Base-by-base conservation (phyloP, 2,113 vertebrate species). In the Neopipo cinnamomea region DNA sequence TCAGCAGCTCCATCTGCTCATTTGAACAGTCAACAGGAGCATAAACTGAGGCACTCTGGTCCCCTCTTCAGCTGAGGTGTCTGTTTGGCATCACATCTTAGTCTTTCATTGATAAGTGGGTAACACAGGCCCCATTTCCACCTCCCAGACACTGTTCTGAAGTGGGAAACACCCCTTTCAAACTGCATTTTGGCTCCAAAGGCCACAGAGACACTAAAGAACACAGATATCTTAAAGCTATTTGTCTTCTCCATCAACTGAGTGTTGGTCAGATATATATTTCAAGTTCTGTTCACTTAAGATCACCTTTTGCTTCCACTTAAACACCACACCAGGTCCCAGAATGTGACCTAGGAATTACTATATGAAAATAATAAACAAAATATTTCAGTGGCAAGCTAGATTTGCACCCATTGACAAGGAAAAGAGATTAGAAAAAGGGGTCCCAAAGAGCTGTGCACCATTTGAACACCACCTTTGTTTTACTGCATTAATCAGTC, bases 321-420 rank as follows among this genome's bases (percentile, higher is more conserved):
- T 5, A 2, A 46, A 20, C 6, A 72, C 52, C 63, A 53, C 53
- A 28, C 5, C 30, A 59, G 44, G 42, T 30, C 62, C 39, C 35
- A 31, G 19, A 20, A 50, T 21, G 18, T 0, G 14, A 18, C 33
- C 61, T 5, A 42, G n/a, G 33, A 68, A 85, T 25, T 12, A 7
- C 27, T 13, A 6, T 19, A n/a, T 2, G 2, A n/a, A 30, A 62
- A 18, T 5, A 52, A 3, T 6, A 2, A 22, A 50, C 16, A 17
- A 27, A 41, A 31, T 0, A 24, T 2, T 61, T 23, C 1, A 21
- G 8, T 8, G 15, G 5, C 37, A 62, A 53, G 17, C 47, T 2
- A 11, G 23, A 44, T 28, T 20, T 52, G 52, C 33, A 39, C 5
- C 13, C 17, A 39, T 22, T 46, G 46, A 35, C 33, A 23, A 20